Base-by-base conservation (phyloP, 2,888 invertebrate species). In the Amiota minor region DNA sequence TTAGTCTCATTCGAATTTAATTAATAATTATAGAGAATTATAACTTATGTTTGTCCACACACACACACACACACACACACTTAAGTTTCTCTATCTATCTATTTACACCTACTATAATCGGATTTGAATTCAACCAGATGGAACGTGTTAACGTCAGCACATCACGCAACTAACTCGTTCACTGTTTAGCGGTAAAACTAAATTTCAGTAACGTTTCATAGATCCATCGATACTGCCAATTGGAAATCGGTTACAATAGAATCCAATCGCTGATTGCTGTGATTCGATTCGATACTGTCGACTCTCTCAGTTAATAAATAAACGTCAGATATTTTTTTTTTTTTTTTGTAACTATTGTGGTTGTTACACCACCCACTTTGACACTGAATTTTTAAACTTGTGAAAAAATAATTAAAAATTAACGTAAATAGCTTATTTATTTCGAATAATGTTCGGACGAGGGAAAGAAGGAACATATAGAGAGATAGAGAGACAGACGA, bases 171-270 rank as follows among this genome's bases (percentile, higher is more conserved):
- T 82, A 78, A 72, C 84, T 85, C 86, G 86, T 80, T 85, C 81
- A 73, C 77, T 84, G 86, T 82, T 85, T 84, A 84, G 73, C 84
- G 78, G 74, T 76, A 84, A 81, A 84, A 86, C n/a, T 84, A 86
- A 84, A 84, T 80, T 35, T 86, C 81, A 85, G 83, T 68, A 80
- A 76, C 76, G 77, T 70, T 74, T 55, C 65, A 20, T 73, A 72
- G 64, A 80, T 75, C 75, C 75, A 69, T 73, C 59, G 65, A 18
- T 74, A 71, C 64, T 72, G 67, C 68, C 80, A 62, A 74, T 72
- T 70, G 2, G 4, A 35, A 35, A 35, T 35, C 35, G 35, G 35
- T 35, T 35, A 35, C 35, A 35, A 35, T 35, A 3, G 6, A 8
- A 35, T 35, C 75, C 72, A 75, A 78, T 75, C 72, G 74, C 74